A percentile compares a stretch with the other conserved stretches of the same genome.
Conservation (phyloP, 2,797 vertebrate species). For the Chromis chromis region DNA sequence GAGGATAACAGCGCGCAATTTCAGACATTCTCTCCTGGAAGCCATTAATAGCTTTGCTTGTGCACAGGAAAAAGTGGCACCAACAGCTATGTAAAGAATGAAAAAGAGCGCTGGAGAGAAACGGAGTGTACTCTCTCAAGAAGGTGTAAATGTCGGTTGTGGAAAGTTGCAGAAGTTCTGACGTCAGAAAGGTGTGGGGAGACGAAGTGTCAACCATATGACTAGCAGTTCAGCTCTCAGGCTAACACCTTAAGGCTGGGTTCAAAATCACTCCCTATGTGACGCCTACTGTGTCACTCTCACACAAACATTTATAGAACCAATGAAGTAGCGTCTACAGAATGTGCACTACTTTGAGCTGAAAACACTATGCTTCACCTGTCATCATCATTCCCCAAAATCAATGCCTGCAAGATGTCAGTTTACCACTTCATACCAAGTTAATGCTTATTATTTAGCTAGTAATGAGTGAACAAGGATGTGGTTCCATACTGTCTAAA, state of each 20-base stretch:
- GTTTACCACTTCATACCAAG: neutral
- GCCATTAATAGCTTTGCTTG: neutral
- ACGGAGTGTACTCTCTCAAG: neutral
- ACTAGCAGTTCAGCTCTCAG: slow-evolving; percentile 3
- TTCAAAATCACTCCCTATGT: neutral
- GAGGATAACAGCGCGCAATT: neutral
- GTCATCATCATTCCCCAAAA: neutral
- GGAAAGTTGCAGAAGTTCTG: slow-evolving; percentile 5
- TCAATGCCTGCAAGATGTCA: too few species aligned
- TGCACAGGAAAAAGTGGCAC: neutral
- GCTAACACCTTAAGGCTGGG: neutral
- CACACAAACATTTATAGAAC: neutral
- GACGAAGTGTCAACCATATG: neutral
- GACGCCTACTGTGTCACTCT: neutral
- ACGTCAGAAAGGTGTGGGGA: neutral
- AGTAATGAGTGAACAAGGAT: neutral
- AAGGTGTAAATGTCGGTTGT: neutral
- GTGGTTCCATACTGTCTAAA: neutral
- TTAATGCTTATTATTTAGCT: neutral
- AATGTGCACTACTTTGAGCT: neutral
- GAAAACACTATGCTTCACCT: neutral
- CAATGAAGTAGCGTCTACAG: neutral
- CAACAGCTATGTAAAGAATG: neutral
- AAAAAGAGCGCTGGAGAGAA: neutral
- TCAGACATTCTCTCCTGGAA: neutral